Evolutionary conservation across 2,113 vertebrate genomes (phyloP).

Genomic region (western clawed frog (Xenopus tropicalis)): DNA sequence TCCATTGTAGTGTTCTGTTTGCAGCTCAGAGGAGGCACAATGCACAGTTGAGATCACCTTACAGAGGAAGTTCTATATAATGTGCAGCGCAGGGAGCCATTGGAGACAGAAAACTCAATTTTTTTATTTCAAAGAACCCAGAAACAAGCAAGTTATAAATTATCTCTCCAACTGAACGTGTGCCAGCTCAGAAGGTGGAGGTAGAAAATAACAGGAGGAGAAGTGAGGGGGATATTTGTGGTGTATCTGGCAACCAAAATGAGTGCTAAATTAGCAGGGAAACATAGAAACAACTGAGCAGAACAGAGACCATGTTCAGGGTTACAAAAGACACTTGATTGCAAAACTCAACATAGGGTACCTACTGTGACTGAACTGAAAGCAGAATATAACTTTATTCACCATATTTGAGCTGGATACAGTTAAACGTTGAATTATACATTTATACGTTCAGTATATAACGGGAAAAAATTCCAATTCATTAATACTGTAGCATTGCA

Average conservation of each 20-base stretch:
- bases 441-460: too few relatives aligned
- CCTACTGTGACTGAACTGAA: too few relatives aligned
- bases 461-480: too few relatives aligned
- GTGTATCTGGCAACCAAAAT: conserved; percentile 8
- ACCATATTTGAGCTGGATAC: too few relatives aligned
- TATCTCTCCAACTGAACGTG: conserved; percentile 15
- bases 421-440: too few relatives aligned
- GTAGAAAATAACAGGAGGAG: conserved; percentile 27
- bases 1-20: background rate
- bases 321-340: background rate
- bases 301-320: background rate
- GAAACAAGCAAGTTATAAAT: conserved; percentile 35
- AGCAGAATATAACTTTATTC: too few relatives aligned
- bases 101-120: conserved; percentile 13
- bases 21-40: background rate
- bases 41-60: conserved; percentile 8
- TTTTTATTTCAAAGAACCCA: conserved; percentile 35
- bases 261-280: conserved; percentile 14
- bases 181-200: conserved; percentile 32
- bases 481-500: too few relatives aligned
- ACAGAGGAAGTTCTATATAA: background rate
- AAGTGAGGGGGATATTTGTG: conserved; percentile 15
- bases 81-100: conserved; percentile 18
- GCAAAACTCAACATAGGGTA: background rate
- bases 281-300: background rate